Base-by-base conservation (phyloP, 1,140 invertebrate species). In the roundworm (Caenorhabditis elegans) region DNA sequence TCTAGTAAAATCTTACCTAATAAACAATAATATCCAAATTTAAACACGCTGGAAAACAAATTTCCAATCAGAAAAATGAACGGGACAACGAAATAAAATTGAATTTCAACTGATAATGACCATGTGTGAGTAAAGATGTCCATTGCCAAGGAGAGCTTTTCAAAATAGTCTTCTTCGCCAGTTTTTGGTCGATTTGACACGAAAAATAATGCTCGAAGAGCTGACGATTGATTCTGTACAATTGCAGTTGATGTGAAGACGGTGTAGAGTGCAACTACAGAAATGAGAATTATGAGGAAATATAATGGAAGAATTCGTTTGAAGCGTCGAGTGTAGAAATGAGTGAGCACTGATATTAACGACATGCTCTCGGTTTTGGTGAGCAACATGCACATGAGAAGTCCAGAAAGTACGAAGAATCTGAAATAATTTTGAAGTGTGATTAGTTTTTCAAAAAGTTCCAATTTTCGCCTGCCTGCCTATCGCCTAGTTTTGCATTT, bases 101-200 rank as follows among this genome's bases (percentile, higher is more conserved):
- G 77, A 34, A 79, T 53, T 55, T 79, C 77, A 2, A 53, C 48
- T 11, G 49, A 79, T 13, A 79, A 34, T 13, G 77, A 79, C 77
- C 77, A 79, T 31, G 77, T 79, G 34, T 79, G 77, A 11, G 77
- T 79, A 34, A 79, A 79, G 10, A 79, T 13, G 31, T 79, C 77
- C 5, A 26, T 31, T 15, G 77, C 77, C 15, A 60, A 4, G 2
- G 28, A 46, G 3, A 76, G 39, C 22, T 76, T 47, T 13, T 28
- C 22, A 47, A 17, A 48, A 15, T 48, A 76, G 46, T 47, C 39
- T 10, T 48, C 39, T 10, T 47, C 47, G 43, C 43, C 70, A 77
- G 76, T 48, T 49, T 49, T 46, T 13, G 76, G 22, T 0, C 39
- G 39, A 49, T 77, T 77, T 49, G 76, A 77, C 11, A 77, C 26